Evolutionary conservation across 2,113 vertebrate genomes (phyloP), one percentile per base, ranked within the genome.

Genomic region (Pygoscelis antarcticus): DNA sequence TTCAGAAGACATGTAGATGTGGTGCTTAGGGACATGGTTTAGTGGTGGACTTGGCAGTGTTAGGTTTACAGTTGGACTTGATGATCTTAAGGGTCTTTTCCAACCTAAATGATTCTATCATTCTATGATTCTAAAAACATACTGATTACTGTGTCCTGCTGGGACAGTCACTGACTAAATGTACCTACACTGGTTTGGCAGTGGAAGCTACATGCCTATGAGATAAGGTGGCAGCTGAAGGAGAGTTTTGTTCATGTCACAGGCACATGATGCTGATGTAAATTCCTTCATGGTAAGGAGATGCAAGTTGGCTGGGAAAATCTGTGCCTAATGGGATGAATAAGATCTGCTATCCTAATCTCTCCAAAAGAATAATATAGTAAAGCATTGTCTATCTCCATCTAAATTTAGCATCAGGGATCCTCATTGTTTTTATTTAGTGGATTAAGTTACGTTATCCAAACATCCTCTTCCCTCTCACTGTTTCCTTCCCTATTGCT

Each of bases 381-480:
- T 46, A 62, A 77, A 80, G 7, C 29, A 70, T 66, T 86, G 44
- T 77, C 49, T 65, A 13, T 44, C 34, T 61, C 34, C 7, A 44
- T 40, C 49, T 88, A 85, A 92, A 97, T 90, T 92, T 83, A 88
- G 44, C 46, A 29, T 26, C 32, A 93, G 36, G 30, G 1, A 34
- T 83, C 4, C 13, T 77, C 66, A 49, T 5, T 68, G 19, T 72
- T 76, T 86, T 57, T 79, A 34, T 72, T 69, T 47, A 60, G 29
- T 69, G 21, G 34, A 75, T 57, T 83, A 85, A 47, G 32, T 25
- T 81, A 58, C n/a, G 46, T 82, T 95, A 76, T 65, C 38, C 76
- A 92, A 90, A 81, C 65, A 93, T 87, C 74, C 80, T 88, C 47
- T 94, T 93, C 9, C 51, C 26, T 90, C 74, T 80, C 54, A 61